phyloP scores from a whole-genome alignment of 2,113 vertebrate species.

The Hymenochirus boettgeri region DNA sequence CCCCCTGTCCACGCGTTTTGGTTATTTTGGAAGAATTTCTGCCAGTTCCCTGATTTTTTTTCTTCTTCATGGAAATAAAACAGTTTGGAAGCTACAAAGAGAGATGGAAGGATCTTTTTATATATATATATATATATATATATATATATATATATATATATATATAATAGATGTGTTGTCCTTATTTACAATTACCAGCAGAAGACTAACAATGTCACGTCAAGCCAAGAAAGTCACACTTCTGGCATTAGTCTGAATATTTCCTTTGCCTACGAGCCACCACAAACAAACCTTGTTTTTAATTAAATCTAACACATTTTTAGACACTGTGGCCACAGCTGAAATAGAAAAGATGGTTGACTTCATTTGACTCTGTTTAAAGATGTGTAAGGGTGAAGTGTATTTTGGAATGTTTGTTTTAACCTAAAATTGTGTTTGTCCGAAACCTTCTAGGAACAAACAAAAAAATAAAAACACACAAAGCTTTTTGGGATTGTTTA shows the following conservation, averaged over 20 bases:
- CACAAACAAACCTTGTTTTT: conserved; percentile 28
- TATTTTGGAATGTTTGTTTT: too few relatives aligned
- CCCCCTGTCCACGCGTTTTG: neutral
- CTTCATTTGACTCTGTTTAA: neutral
- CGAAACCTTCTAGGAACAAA: too few relatives aligned
- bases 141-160: too few relatives aligned
- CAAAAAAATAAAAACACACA: too few relatives aligned
- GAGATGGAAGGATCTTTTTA: conserved; percentile 3
- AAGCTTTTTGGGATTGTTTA: too few relatives aligned
- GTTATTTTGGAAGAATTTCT: neutral
- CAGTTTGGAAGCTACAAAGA: neutral
- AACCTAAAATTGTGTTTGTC: too few relatives aligned
- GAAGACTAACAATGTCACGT: conserved; percentile 35
- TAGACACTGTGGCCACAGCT: conserved; percentile 6
- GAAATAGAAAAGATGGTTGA: neutral
- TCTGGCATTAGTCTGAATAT: conserved; percentile 46
- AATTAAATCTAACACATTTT: conserved; percentile 29
- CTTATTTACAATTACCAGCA: conserved; percentile 42
- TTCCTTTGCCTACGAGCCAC: conserved; percentile 37
- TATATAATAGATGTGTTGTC: conserved; percentile 30
- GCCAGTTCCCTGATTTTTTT: neutral
- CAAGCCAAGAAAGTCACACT: conserved; percentile 39
- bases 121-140: too few relatives aligned
- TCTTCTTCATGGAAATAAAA: neutral
- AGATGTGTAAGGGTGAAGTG: too few relatives aligned